Percentiles rank a stretch among this genome's conserved stretches.
phyloP scores from a whole-genome alignment of 2,888 invertebrate species.

The Calameuta idolon region DNA sequence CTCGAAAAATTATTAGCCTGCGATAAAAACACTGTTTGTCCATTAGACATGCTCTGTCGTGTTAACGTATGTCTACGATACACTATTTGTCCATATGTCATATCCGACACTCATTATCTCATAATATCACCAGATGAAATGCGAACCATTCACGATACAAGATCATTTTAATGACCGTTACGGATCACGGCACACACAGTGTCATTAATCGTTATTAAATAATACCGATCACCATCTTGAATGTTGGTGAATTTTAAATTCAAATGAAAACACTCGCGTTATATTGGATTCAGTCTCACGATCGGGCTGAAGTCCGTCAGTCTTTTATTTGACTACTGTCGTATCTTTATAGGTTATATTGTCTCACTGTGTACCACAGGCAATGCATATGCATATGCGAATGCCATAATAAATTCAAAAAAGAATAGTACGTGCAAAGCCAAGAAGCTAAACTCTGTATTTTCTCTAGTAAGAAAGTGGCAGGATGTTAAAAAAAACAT shows the following conservation, averaged over 20 bases:
- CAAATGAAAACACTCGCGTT: not conserved
- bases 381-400: not conserved
- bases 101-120: not conserved
- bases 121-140: not conserved
- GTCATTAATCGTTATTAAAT: not conserved
- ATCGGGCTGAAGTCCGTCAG: not conserved
- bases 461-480: not conserved
- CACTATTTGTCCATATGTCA: not conserved
- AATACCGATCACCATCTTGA: not conserved
- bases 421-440: not conserved
- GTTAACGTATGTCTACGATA: not conserved
- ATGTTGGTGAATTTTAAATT: not conserved
- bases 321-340: not conserved
- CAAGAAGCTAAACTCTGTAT: not conserved
- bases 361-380: not conserved
- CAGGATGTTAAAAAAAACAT: not conserved
- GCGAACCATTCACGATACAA: not conserved
- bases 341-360: not conserved
- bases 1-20: not conserved
- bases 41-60: not conserved
- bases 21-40: not conserved
- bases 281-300: not conserved
- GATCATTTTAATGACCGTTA: not conserved
- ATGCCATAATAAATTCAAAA: not conserved
- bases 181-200: not conserved